Percentiles rank a stretch among this genome's conserved stretches.
Conservation (phyloP, 2,113 vertebrate species). For the Phyllostomus hastatus region DNA sequence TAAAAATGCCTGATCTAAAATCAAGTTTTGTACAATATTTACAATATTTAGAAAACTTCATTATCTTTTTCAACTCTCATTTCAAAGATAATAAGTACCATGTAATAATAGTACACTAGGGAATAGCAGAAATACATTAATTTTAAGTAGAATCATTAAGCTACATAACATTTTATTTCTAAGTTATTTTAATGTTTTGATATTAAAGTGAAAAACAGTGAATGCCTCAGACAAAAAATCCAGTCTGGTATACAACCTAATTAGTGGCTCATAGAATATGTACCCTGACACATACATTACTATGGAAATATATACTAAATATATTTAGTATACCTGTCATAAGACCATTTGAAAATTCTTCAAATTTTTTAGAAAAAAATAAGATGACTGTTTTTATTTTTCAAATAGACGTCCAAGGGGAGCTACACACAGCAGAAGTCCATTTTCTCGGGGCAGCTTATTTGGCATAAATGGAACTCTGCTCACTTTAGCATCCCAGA, state of each 20-base stretch:
- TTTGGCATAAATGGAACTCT: background rate
- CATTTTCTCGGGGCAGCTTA: background rate
- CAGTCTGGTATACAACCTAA: background rate
- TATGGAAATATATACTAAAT: background rate
- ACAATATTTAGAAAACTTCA: conserved; percentile 25
- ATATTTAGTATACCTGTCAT: background rate
- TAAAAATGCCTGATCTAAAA: conserved; percentile 43
- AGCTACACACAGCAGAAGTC: background rate
- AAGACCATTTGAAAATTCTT: background rate
- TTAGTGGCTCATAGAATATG: background rate
- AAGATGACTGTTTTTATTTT: background rate
- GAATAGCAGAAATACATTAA: conserved; percentile 26
- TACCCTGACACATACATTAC: background rate
- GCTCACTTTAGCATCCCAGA: background rate
- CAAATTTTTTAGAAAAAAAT: background rate
- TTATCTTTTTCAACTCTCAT: conserved; percentile 46
- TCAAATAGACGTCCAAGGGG: background rate
- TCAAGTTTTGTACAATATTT: conserved; percentile 19
- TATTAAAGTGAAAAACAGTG: conserved; percentile 15
- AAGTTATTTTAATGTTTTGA: conserved; percentile 16
- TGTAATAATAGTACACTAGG: background rate
- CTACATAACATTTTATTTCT: conserved; percentile 29
- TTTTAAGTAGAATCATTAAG: conserved; percentile 40
- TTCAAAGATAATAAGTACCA: conserved; percentile 46
- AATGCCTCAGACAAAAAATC: conserved; percentile 15